Percentiles rank a stretch among this genome's conserved stretches.
phyloP scores from a whole-genome alignment of 2,888 invertebrate species.

The Epistrophe grossulariae region DNA sequence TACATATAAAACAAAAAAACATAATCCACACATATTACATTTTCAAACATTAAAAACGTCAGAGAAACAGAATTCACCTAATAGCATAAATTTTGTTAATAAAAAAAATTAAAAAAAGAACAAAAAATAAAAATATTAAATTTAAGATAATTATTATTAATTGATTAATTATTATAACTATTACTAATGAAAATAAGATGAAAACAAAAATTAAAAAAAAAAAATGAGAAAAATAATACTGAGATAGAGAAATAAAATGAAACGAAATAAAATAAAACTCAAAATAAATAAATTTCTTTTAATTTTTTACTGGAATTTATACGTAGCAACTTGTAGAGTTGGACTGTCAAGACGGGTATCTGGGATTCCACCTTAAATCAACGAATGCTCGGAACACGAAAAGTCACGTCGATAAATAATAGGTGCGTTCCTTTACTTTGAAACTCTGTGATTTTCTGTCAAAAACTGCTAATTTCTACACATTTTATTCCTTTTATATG shows the following conservation, averaged over 20 bases:
- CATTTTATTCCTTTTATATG: too few relatives aligned
- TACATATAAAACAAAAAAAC: neutral
- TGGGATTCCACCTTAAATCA: too few relatives aligned
- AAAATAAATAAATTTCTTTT: constrained; percentile 31
- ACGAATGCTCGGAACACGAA: too few relatives aligned
- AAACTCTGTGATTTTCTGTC: too few relatives aligned
- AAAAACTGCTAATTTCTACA: too few relatives aligned
- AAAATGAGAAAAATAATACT: constrained; percentile 59
- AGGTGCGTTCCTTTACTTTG: too few relatives aligned
- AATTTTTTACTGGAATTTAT: neutral
- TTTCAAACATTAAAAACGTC: constrained; percentile 44
- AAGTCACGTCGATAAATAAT: too few relatives aligned
- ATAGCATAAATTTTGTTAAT: constrained; percentile 73
- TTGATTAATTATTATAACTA: constrained; percentile 73
- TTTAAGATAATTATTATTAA: constrained; percentile 74
- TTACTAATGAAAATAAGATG: constrained; percentile 64
- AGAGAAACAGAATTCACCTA: constrained; percentile 70
- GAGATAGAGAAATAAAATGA: constrained; percentile 66
- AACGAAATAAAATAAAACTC: constrained; percentile 72
- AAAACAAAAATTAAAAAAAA: constrained; percentile 46
- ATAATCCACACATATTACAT: constrained; percentile 44
- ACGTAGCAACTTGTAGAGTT: too few relatives aligned
- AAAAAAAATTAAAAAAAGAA: constrained; percentile 21
- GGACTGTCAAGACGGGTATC: too few relatives aligned
- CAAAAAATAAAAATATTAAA: constrained; percentile 49